Percentiles rank a stretch among this genome's conserved stretches.
Conservation (phyloP, 2,113 vertebrate species). For the Muntiacus muntjak region DNA sequence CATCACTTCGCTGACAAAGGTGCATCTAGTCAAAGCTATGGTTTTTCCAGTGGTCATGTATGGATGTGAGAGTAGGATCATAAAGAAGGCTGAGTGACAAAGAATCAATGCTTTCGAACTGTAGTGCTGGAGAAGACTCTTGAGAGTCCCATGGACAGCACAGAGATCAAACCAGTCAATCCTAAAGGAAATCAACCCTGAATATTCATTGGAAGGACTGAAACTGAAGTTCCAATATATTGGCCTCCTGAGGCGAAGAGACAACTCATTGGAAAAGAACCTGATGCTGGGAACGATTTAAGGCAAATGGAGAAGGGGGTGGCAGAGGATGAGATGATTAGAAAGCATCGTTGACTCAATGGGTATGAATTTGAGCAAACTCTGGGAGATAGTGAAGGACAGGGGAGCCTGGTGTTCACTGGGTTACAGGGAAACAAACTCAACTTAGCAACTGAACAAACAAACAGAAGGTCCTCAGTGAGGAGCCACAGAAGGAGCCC, state of each 20-base stretch:
- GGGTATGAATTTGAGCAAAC: background rate
- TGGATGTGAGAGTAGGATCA: background rate
- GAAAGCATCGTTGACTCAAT: background rate
- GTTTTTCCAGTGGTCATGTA: background rate
- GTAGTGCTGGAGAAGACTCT: background rate
- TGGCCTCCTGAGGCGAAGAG: background rate
- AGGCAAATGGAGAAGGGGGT: background rate
- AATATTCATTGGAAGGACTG: background rate
- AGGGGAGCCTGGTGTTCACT: background rate
- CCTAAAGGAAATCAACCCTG: background rate
- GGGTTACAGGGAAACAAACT: background rate
- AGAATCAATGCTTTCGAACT: background rate
- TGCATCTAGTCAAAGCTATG: background rate
- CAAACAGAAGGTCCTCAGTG: background rate
- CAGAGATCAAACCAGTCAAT: background rate
- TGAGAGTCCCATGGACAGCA: background rate
- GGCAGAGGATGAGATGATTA: background rate
- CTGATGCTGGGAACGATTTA: background rate
- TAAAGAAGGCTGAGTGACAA: background rate
- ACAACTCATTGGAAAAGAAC: background rate
- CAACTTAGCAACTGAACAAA: background rate
- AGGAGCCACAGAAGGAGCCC: background rate
- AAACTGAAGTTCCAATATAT: background rate
- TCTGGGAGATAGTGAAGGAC: background rate
- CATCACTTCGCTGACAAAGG: background rate